A percentile compares a stretch with the other conserved stretches of the same genome.
phyloP scores from a whole-genome alignment of 2,888 invertebrate species.

The Tortricodes alternella region DNA sequence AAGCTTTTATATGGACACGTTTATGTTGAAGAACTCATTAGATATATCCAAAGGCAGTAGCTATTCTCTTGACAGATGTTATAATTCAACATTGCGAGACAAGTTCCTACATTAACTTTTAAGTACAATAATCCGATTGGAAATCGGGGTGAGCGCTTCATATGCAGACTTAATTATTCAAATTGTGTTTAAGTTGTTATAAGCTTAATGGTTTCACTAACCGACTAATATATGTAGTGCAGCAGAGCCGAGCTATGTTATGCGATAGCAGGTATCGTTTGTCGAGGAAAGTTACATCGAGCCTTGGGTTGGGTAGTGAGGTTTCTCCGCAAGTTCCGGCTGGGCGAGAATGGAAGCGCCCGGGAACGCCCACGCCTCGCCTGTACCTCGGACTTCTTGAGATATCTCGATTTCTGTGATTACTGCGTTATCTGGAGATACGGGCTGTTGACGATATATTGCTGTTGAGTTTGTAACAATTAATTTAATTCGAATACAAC shows the following conservation, averaged over 20 bases:
- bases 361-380: slow-evolving; percentile 33
- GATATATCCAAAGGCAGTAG: too few relatives aligned
- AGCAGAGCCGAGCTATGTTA: slow-evolving; percentile 42
- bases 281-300: slow-evolving; percentile 40
- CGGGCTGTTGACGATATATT: neutral
- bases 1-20: neutral
- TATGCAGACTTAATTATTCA: slow-evolving; percentile 1
- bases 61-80: too few relatives aligned
- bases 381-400: neutral
- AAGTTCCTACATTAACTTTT: neutral
- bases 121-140: neutral
- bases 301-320: slow-evolving; percentile 35
- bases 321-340: slow-evolving; percentile 66
- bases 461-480: neutral
- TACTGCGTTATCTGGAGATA: neutral
- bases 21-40: too few relatives aligned
- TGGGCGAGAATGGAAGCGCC: slow-evolving; percentile 51
- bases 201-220: neutral
- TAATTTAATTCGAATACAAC: neutral
- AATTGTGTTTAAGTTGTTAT: slow-evolving; percentile 2
- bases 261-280: slow-evolving; percentile 54
- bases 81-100: too few relatives aligned
- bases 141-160: neutral
- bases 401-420: neutral
- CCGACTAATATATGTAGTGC: slow-evolving; percentile 31